Evolutionary conservation across 2,797 vertebrate genomes (phyloP), one percentile per base, ranked within the genome.

Genomic region (Labroides dimidiatus): DNA sequence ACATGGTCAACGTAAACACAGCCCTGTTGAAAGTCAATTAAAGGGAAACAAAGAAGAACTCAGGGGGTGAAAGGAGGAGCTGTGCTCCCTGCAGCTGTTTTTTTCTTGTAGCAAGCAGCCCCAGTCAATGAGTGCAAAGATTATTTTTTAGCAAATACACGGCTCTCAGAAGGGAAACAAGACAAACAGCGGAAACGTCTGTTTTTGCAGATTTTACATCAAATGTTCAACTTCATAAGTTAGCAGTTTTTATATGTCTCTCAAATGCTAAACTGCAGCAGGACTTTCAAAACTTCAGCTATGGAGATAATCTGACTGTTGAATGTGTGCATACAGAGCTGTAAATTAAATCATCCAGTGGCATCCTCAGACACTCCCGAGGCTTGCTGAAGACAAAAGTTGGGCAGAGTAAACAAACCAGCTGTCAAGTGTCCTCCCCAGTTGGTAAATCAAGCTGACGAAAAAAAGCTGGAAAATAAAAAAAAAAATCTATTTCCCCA

Each of bases 1-100:
- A 83, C 84, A 85, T 86, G 86, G 81, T 87, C 87, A 88, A 77
- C 82, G 74, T 84, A 87, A 91, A 84, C 88, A 77, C 63, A 72
- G 80, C 83, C 91, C 92, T 84, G 87, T 93, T 92, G 92, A 93
- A 93, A 92, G 89, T 91, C 87, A 92, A 93, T 93, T 92, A 92
- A 92, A 91, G 80, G 75, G 82, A 91, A 91, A 91, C 89, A 91
- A 91, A 91, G 83, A 79, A 19, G 57, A 43, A 70, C 62, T 57
- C 45, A 19, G 42, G 10, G 27, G 10, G 17, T 20, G 59, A 39
- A 44, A 17, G 14, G 37, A 12, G 19, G 60, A 51, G 56, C 53
- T 67, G 75, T 80, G 84, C 75, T 81, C 78, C 78, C 81, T 1
- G 57, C 61, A 85, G 84, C 79, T 78, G 69, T 85, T 87, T 87